Percentiles rank a stretch among this genome's conserved stretches.
phyloP scores from a whole-genome alignment of 2,888 invertebrate species.

The Scaptomyza caliginosa region DNA sequence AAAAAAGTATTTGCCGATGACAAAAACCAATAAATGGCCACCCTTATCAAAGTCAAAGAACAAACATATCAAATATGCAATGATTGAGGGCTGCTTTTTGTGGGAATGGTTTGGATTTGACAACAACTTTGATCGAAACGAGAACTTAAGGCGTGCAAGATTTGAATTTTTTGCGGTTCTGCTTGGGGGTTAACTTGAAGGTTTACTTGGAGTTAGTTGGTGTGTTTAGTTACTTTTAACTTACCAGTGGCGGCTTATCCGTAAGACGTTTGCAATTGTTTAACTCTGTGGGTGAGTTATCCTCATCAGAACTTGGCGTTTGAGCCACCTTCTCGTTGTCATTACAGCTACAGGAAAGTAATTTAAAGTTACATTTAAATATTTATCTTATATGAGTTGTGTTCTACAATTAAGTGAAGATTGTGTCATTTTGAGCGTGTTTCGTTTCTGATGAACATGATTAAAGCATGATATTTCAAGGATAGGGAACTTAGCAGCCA shows the following conservation, averaged over 20 bases:
- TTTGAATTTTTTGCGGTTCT: constrained; percentile 25
- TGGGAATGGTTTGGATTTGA: not conserved
- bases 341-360: constrained; percentile 79
- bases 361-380: not conserved
- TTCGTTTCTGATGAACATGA: constrained; percentile 56
- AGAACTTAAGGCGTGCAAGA: constrained; percentile 7
- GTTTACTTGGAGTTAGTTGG: not conserved
- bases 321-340: constrained; percentile 82
- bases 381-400: not conserved
- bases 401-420: not conserved
- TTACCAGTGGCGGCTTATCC: constrained; percentile 90
- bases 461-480: constrained; percentile 42
- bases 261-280: constrained; percentile 92
- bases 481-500: constrained; percentile 9
- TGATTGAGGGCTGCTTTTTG: constrained; percentile 13
- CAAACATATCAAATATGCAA: constrained; percentile 56
- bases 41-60: constrained; percentile 76
- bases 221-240: constrained; percentile 35
- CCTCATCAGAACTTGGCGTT: constrained; percentile 90
- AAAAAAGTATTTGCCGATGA: constrained; percentile 30
- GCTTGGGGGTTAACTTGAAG: not conserved
- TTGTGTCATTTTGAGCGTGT: constrained; percentile 25
- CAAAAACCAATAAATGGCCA: constrained; percentile 69
- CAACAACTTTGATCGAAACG: constrained; percentile 34
- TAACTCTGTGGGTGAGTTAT: constrained; percentile 93